These are phyloP conservation scores for Siniperca scherzeri DNA, from an alignment of 2,797 vertebrate species.

Conservation along the genomic window DNA sequence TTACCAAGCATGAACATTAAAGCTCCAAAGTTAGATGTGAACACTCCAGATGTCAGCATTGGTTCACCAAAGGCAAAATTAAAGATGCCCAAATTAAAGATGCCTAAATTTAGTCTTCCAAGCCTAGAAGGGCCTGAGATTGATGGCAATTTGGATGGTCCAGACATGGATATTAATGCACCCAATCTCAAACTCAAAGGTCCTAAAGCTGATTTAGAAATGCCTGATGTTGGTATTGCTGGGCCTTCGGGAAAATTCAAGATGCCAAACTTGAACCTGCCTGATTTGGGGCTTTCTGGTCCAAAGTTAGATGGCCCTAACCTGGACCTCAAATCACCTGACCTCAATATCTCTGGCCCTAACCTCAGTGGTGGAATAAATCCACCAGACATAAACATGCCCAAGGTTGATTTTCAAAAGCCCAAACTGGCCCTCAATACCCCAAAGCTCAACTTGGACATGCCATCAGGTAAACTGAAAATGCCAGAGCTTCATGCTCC, in stretches of 20 bases:
- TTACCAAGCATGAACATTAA: slow-evolving; percentile 54
- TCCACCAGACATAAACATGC: slow-evolving; percentile 53
- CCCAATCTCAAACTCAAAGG: slow-evolving; percentile 61
- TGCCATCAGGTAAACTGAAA: slow-evolving; percentile 62
- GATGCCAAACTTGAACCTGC: slow-evolving; percentile 44
- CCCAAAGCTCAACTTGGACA: slow-evolving; percentile 32
- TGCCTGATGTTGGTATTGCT: slow-evolving; percentile 55
- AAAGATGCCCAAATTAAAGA: slow-evolving; percentile 36
- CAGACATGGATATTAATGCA: slow-evolving; percentile 49
- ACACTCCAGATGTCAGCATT: slow-evolving; percentile 52
- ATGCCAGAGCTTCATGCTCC: slow-evolving; percentile 63
- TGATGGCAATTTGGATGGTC: slow-evolving; percentile 32
- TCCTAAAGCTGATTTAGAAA: slow-evolving; percentile 53
- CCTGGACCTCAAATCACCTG: slow-evolving; percentile 37
- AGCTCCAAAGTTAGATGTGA: slow-evolving; percentile 43
- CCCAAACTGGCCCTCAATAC: slow-evolving; percentile 49
- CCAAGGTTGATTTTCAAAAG: slow-evolving; percentile 26
- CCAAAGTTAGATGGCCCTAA: slow-evolving; percentile 46
- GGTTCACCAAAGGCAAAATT: slow-evolving; percentile 43
- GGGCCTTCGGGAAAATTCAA: slow-evolving; percentile 62
- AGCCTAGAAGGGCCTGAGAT: slow-evolving; percentile 28
- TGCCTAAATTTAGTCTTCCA: slow-evolving; percentile 36
- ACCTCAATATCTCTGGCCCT: slow-evolving; percentile 52
- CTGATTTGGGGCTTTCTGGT: slow-evolving; percentile 46
- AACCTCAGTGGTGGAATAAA: slow-evolving; percentile 52